Evolutionary conservation across 2,113 vertebrate species (phyloP), one percentile per base, ranked within the genome.

Genomic region (Cichladusa arquata): DNA sequence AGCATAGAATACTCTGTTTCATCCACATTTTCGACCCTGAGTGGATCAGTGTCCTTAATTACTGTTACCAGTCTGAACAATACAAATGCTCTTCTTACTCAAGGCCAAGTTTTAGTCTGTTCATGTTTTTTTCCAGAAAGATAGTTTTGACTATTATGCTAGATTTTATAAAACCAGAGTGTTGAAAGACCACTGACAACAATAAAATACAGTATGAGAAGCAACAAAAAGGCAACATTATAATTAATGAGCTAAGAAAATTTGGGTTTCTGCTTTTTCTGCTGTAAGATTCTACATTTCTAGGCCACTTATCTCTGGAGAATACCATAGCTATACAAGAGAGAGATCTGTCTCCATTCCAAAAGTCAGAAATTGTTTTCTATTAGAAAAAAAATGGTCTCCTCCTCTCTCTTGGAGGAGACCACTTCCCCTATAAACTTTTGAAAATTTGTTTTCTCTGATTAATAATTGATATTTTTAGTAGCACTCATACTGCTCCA

Each of bases 11-110:
- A n/a, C 12, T 57, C 28, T 58, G 19, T 80, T 89, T 50, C 44
- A 36, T 54, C 33, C 18, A 40, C 12, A 13, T 69, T 67, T 76
- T 76, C 19, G 8, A 60, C 36, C 6, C 18, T 44, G 16, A 58
- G 48, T 64, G 74, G 14, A 28, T 80, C 34, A 9, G 8, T 56
- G 40, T 44, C 20, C 38, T 67, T 73, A 51, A 40, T 42, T 79
- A 15, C n/a, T 61, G 1, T 67, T 85, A 64, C 12, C 0, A 0
- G 13, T 44, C n/a, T 69, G 57, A 86, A 48, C 73, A 86, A 42
- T 26, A 23, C 76, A 64, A 87, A 51, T 58, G 9, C 4, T 31
- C 0, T 29, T 81, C 9, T 64, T 64, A 44, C 8, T 36, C 23
- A 44, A 67, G 25, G 26, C 12, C 19, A 38, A 20, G 8, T 18